A percentile compares a stretch with the other conserved stretches of the same genome.
phyloP scores from a whole-genome alignment of 2,888 invertebrate species.

The Archips crataeganus region DNA sequence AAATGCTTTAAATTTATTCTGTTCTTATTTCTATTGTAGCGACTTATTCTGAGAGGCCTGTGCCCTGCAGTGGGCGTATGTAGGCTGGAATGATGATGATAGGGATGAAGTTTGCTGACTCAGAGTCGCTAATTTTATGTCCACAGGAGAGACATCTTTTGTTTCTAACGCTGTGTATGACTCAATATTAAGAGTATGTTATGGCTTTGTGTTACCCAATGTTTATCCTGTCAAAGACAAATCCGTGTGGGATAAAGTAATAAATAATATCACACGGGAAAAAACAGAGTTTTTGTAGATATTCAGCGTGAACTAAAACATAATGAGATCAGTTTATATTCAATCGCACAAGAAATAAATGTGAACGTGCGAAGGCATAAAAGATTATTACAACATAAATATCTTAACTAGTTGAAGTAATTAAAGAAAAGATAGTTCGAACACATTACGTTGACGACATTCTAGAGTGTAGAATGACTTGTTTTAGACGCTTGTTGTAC shows the following conservation, averaged over 20 bases:
- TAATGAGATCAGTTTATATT: not conserved
- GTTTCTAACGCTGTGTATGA: too few relatives aligned
- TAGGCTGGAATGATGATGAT: too few relatives aligned
- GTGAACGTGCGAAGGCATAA: constrained; percentile 21
- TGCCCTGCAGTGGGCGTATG: too few relatives aligned
- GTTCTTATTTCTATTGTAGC: too few relatives aligned
- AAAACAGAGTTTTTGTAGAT: not conserved
- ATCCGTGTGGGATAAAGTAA: not conserved
- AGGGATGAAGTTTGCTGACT: too few relatives aligned
- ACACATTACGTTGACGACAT: not conserved
- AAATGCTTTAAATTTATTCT: too few relatives aligned
- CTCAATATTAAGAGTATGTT: too few relatives aligned
- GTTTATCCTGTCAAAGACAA: not conserved
- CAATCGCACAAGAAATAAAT: not conserved
- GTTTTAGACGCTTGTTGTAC: too few relatives aligned
- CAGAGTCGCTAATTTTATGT: too few relatives aligned
- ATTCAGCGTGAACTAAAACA: constrained; percentile 2
- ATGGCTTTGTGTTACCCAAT: not conserved
- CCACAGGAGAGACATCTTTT: too few relatives aligned
- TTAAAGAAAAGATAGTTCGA: constrained; percentile 1
- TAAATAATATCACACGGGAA: not conserved
- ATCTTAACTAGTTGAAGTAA: constrained; percentile 10
- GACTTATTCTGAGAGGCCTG: too few relatives aligned
- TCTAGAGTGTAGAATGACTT: too few relatives aligned
- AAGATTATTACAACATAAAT: constrained; percentile 29